Base-by-base conservation (phyloP, 2,888 invertebrate species). In the Protodeltote pygarga region DNA sequence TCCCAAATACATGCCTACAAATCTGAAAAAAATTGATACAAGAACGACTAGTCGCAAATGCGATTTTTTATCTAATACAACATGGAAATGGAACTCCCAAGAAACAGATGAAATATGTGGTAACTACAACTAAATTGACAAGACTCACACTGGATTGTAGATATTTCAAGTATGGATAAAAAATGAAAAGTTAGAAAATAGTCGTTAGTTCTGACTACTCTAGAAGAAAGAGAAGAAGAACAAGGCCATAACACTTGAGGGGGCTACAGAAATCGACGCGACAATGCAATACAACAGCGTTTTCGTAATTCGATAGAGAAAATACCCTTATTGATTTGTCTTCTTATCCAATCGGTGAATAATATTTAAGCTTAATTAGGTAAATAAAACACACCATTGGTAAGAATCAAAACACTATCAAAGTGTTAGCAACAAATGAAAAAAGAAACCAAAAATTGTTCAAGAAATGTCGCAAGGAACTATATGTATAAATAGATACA, bases 191-290 rank as follows among this genome's bases (percentile, higher is more conserved):
- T 16, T 41, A 19, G 44, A 61, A 17, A 39, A 25, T 16, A 38
- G 10, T 63, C 55, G 53, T 53, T 62, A 58, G 79, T 84, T 84
- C 81, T 69, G 72, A 49, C 81, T 70, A 71, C 83, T 85, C 80
- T 85, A 78, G 57, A 68, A 71, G 41, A 41, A 76, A 83, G 80
- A 83, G 79, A 72, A 82, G 81, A 77, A 78, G 77, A 82, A 78
- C 75, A 71, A 48, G 20, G 48, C 31, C 50, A 47, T 54, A 45
- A 57, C 41, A 57, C 46, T 49, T 44, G 35, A 32, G 11, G 14
- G 29, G 10, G 10, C 21, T 13, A 8, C 6, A 23, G 5, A 23
- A 10, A n/a, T 21, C 9, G 45, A 33, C 9, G 14, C 19, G 6
- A 13, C n/a, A n/a, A n/a, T n/a, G n/a, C n/a, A n/a, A n/a, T n/a